Base-by-base conservation (phyloP, 2,797 vertebrate genomes). In the Hyperoplus immaculatus region DNA sequence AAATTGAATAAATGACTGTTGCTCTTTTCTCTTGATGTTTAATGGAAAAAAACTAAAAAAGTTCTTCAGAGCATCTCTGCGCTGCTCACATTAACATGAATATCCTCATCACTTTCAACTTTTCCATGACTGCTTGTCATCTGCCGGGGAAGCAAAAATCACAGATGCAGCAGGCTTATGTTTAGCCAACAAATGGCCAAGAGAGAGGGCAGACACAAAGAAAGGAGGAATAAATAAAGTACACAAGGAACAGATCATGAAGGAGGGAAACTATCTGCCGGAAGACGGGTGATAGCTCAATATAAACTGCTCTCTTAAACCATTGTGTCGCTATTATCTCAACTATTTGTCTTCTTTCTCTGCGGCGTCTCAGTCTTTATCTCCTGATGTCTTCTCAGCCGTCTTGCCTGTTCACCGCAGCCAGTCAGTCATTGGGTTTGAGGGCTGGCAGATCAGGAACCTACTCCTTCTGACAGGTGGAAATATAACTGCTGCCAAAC, bases 401-500 rank as follows among this genome's bases (percentile, higher is more conserved):
- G 66, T 72, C 60, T 29, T 21, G 21, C 54, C 58, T 75, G 46
- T 62, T 74, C 77, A 38, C 75, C 53, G 51, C 79, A 76, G 83
- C 21, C 72, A 53, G 78, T 83, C 84, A 81, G 56, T 85, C 88
- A 84, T 53, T 66, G 53, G 51, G 55, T 77, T 86, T 83, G 78
- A 78, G 51, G 72, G 47, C 50, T 70, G 66, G 70, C 71, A 87
- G 74, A 76, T 89, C 77, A 62, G 59, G 29, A 72, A 71, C 78
- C 69, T 81, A 82, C 78, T 67, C 72, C 42, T 36, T 77, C 75
- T 63, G 45, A 60, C 66, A 83, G 68, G 15, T 69, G 81, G 38
- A 85, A 84, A 86, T 55, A 85, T 83, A 89, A 72, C 29, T 29
- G 58, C 64, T 69, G 63, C 71, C 83, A 81, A 72, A 77, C 39